Base-by-base conservation (phyloP, 2,888 invertebrate genomes). In the Tenodera sinensis region DNA sequence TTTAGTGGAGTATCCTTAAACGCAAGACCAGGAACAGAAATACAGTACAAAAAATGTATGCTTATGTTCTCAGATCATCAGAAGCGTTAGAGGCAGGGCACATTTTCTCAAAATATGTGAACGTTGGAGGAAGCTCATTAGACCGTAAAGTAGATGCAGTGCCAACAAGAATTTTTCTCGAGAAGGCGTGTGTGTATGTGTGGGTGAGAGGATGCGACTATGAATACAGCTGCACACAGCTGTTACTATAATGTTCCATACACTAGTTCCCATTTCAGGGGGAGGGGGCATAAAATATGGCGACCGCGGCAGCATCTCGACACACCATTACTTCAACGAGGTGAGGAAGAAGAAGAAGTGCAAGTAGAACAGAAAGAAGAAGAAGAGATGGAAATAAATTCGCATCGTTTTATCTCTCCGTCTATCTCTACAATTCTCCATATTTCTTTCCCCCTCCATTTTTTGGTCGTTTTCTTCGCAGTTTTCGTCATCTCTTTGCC, bases 311-410 rank as follows among this genome's bases (percentile, higher is more conserved):
- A 81, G 20, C 86, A 30, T 71, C 71, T 86, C 86, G 86, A 86
- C 86, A 86, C 86, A 34, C 86, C 86, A 86, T 86, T 86, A 86
- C 86, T 86, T 81, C 71, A 71, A 71, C 54, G 54, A 71, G 54
- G 54, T 71, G 54, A 71, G 20, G 54, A 71, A 71, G 54, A 54
- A 54, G 54, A 71, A 71, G 54, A 71, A 71, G 25, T 71, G 54
- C 54, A 71, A 71, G 54, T 20, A 71, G 54, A 71, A 71, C 54
- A 71, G 54, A 71, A 81, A 86, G 71, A 30, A 86, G 71, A 27
- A 71, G 86, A 54, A 81, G 86, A 86, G 86, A 86, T 86, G 86
- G 86, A 86, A 86, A 86, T 86, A 86, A 86, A 86, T 86, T 86
- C 86, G 81, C 86, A 86, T 85, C 54, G 30, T 71, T 86, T 86